Evolutionary conservation across 2,797 vertebrate species (phyloP), one percentile per base, ranked within the genome.

Genomic region (Epinephelus coioides): DNA sequence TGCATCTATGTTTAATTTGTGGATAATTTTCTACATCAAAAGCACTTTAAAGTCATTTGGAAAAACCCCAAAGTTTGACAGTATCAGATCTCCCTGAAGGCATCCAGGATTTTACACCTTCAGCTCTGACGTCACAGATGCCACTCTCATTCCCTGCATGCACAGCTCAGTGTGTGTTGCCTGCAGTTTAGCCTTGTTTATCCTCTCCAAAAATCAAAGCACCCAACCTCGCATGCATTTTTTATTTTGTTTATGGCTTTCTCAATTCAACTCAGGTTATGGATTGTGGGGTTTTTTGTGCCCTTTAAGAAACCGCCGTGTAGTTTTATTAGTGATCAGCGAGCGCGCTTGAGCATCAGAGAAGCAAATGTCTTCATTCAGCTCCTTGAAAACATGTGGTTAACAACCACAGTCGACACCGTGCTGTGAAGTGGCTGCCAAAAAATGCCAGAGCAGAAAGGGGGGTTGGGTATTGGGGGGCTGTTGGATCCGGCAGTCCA

Each of bases 391-490:
- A 43, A 83, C 89, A 88, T 91, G 86, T 91, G 91, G 85, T 78
- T 73, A 83, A 85, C 72, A 77, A 73, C 80, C 83, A 85, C 85
- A 85, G 69, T 65, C 34, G 74, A 86, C 87, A 87, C 86, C 79
- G 17, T 56, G 82, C 86, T 86, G 88, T 84, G 91, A 82, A 81
- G 86, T 81, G 73, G 74, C 76, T 84, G 88, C 91, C 88, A 92
- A 83, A 85, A 87, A 87, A 82, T 85, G 77, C 75, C 83, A 71
- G 79, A 73, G 77, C 59, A 14, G 47, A 53, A 70, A 61, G 53
- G 8, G 66, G 47, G 18, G 9, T 2, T 4, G 27, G 34, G 34
- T 7, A 8, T 8, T 34, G 34, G 30, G 17, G 67, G 68, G 60
- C 66, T 70, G 82, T 55, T 73, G 60, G 78, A 84, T 73, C 66